Evolutionary conservation across 1,140 invertebrate genomes (phyloP).

Genomic region (Drosophila punjabiensis): DNA sequence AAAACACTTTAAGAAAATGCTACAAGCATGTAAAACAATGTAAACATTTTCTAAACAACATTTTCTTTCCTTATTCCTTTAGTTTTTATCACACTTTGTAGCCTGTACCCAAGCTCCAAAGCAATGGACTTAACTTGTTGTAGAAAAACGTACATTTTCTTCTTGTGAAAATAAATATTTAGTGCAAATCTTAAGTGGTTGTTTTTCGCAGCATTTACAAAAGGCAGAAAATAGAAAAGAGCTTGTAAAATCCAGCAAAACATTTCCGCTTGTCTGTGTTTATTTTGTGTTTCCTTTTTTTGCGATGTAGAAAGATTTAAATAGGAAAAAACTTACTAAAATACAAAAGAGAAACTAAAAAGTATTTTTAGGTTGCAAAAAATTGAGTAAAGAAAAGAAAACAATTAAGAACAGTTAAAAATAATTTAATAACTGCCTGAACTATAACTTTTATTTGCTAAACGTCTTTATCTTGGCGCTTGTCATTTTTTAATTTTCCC

Average conservation of each 20-base stretch:
- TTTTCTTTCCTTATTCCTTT: background rate
- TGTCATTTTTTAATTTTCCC: conserved; percentile 2
- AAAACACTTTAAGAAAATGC: background rate
- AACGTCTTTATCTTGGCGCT: conserved; percentile 16
- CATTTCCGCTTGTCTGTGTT: conserved; percentile 15
- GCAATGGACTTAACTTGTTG: conserved; percentile 17
- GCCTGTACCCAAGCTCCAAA: background rate
- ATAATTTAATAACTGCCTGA: background rate
- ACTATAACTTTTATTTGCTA: background rate
- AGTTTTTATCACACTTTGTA: conserved; percentile 2
- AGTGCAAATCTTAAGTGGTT: conserved; percentile 5
- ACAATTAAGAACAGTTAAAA: background rate
- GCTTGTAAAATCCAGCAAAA: background rate
- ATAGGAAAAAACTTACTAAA: background rate
- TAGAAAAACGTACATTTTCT: background rate
- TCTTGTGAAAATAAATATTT: conserved; percentile 7
- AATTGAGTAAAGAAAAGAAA: background rate
- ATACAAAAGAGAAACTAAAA: no score
- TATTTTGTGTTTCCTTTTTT: background rate
- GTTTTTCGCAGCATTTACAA: background rate
- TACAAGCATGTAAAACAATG: conserved; percentile 9
- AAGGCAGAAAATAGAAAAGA: background rate
- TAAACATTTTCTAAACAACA: background rate
- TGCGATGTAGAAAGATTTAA: background rate
- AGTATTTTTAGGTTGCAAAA: background rate